Conservation (phyloP, 2,888 invertebrate genomes). For the Gisinianus flammeolus region DNA sequence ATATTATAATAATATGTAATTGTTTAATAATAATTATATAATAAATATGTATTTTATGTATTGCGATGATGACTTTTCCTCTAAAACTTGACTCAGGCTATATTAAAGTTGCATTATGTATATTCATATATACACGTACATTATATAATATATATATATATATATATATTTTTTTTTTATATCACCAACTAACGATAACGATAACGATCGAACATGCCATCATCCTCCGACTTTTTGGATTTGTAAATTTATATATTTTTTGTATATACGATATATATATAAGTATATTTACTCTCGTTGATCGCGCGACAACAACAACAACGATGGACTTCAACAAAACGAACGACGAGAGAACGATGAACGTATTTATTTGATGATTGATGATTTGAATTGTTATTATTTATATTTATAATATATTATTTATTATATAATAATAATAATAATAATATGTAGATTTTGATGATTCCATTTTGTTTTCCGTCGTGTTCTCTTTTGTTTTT, state of each 20-base stretch:
- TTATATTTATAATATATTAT: slow-evolving; percentile 15
- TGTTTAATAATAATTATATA: background rate
- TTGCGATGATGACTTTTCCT: slow-evolving; percentile 48
- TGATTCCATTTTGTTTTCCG: no score
- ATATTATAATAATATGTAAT: background rate
- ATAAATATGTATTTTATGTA: slow-evolving; percentile 17
- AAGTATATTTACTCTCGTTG: background rate
- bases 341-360: slow-evolving; percentile 22
- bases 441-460: no score
- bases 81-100: slow-evolving; percentile 57
- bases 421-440: no score
- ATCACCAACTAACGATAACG: slow-evolving; percentile 34
- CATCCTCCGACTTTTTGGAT: background rate
- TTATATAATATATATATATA: background rate
- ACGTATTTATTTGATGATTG: slow-evolving; percentile 20
- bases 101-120: slow-evolving; percentile 33
- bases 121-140: background rate
- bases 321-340: slow-evolving; percentile 17
- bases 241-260: background rate
- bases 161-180: slow-evolving; percentile 10
- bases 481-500: background rate
- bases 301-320: slow-evolving; percentile 29
- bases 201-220: background rate
- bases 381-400: slow-evolving; percentile 3
- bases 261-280: background rate